Evolutionary conservation across 2,797 vertebrate species (phyloP), one percentile per base, ranked within the genome.

Genomic region (Pipistrellus kuhlii): DNA sequence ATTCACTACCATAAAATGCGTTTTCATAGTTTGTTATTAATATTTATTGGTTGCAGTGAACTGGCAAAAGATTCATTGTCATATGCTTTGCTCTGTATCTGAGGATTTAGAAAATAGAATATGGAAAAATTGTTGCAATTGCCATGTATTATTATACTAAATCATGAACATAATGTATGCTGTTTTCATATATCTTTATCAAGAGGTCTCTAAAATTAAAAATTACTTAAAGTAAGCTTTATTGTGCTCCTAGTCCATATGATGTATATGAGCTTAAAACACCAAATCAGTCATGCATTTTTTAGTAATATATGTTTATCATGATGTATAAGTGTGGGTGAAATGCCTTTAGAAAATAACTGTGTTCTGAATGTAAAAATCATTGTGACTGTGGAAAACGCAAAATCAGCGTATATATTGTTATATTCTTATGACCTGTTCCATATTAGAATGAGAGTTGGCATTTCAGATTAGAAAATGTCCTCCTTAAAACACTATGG

Each of bases 1-100:
- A 95, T 78, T 94, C 55, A 21, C 30, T 84, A 46, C 27, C 48
- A 71, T 92, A 84, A 92, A 95, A 90, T 73, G n/a, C 2, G 57
- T 59, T 73, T 85, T 95, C 76, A 75, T 48, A 38, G 41, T 73
- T 96, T 90, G 64, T 89, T 51, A 73, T 92, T 90, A 69, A 77
- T 84, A 51, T 90, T 92, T 94, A 90, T 84, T 87, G 10, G 85
- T 62, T 83, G 64, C 17, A 68, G 20, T 92, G 78, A 92, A 87
- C 38, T 75, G 35, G 51, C 15, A 89, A 69, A 71, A 90, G 2
- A 86, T 89, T 87, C 76, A 13, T 3, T 82, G 14, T 94, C 38
- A 85, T 6, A 81, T 27, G 41, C 32, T 75, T 32, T 85, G 41
- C 68, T 73, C 21, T 69, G 41, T 57, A 69, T 53, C 14, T 76